Base-by-base conservation (phyloP, 2,888 invertebrate genomes). In the Apoda limacodes region DNA sequence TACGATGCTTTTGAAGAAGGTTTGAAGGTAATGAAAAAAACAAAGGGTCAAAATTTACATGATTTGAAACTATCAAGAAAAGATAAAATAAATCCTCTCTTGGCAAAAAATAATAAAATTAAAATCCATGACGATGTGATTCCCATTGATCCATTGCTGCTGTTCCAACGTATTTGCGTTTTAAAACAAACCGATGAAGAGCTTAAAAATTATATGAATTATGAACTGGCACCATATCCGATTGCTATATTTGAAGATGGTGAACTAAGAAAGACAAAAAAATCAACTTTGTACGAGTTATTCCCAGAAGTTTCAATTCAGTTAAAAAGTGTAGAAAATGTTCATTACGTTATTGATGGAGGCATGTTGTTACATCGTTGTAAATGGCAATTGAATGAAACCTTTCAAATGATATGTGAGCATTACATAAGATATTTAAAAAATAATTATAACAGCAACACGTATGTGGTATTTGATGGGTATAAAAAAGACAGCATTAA, bases 301-400 rank as follows among this genome's bases (percentile, higher is more conserved):
- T 37, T 37, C 24, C 34, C 37, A 23, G 30, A 34, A 34, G 22
- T 30, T 14, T 27, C 27, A 9, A 13, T 34, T 15, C 17, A 40
- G 28, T 24, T 37, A 30, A 23, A 21, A 26, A 14, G 22, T 28
- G 25, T 33, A 25, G 14, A 23, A 28, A 32, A 41, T 28, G 11
- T 38, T 28, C 25, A 24, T 17, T 38, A 38, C 24, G 31, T 37
- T n/a, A 38, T 37, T 25, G 32, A 37, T 22, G 32, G 33, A 27
- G 31, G 30, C 5, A 39, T 34, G 33, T 25, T 37, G 26, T 22
- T 37, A 28, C 32, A 37, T 21, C 36, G n/a, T n/a, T 32, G 32
- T 15, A 22, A 26, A 22, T 36, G 39, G 32, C 35, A 39, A 39
- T 21, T 39, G 23, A 22, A 39, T 35, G 33, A 36, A 39, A 36